phyloP scores from a whole-genome alignment of 2,113 vertebrate species.

The Saiga tatarica region DNA sequence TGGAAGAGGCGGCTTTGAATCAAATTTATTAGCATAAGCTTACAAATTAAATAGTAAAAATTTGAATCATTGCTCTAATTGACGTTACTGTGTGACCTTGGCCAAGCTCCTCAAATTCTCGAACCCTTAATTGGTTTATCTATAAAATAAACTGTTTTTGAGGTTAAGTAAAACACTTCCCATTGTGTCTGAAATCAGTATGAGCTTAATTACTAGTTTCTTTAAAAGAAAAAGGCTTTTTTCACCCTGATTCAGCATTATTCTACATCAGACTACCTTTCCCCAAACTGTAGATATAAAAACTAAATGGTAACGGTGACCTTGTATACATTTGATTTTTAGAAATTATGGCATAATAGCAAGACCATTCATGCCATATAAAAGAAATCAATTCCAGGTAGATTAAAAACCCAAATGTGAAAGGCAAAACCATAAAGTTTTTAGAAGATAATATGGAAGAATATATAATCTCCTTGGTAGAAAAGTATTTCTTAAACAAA shows the following conservation, averaged over 20 bases:
- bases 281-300: not conserved
- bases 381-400: constrained; percentile 65
- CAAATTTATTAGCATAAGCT: not conserved
- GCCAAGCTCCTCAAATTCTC: not conserved
- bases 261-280: not conserved
- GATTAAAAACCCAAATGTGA: constrained; percentile 63
- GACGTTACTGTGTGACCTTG: not conserved
- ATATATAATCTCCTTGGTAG: constrained; percentile 31
- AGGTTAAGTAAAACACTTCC: constrained; percentile 13
- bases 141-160: constrained; percentile 13
- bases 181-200: not conserved
- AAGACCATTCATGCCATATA: constrained; percentile 41
- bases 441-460: constrained; percentile 46
- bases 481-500: constrained; percentile 50
- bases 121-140: not conserved
- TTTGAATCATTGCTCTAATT: not conserved
- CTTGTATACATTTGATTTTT: constrained; percentile 46
- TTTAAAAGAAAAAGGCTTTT: not conserved
- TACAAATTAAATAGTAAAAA: not conserved
- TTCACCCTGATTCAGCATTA: not conserved
- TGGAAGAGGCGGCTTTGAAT: not conserved
- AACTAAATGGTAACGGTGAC: constrained; percentile 36
- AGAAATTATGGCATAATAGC: constrained; percentile 55
- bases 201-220: not conserved
- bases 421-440: constrained; percentile 61